Conservation (phyloP, 2,113 vertebrate species). For the Ia io region DNA sequence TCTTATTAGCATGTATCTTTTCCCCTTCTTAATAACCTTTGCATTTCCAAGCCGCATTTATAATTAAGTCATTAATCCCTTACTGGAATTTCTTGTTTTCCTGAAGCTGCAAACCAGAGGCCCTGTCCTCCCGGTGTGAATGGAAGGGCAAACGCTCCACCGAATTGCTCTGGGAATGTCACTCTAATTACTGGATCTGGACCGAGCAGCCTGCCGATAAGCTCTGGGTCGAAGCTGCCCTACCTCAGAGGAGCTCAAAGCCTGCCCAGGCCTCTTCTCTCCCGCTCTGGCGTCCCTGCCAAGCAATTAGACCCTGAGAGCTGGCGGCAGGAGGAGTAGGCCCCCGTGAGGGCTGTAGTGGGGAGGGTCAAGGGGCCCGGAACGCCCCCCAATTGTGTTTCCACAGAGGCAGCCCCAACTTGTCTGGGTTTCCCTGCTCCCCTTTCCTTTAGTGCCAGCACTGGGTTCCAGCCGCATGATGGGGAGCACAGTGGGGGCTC, state of each 20-base stretch:
- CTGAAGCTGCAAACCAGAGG: conserved; percentile 58
- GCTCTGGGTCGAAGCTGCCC: conserved; percentile 7
- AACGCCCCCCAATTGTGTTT: neutral
- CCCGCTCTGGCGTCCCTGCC: neutral
- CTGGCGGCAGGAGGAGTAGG: neutral
- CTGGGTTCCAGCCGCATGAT: neutral
- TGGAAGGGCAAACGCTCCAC: neutral
- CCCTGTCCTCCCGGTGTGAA: neutral
- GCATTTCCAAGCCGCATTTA: conserved; percentile 71
- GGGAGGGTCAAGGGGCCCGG: neutral
- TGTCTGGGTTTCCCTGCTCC: neutral
- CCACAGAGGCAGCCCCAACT: neutral
- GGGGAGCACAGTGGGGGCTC: neutral
- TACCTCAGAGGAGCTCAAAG: neutral
- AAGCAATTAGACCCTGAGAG: conserved; percentile 21
- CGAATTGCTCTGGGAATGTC: conserved; percentile 46
- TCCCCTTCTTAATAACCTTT: conserved; percentile 73
- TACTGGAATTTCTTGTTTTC: conserved; percentile 76
- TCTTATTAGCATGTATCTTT: conserved; percentile 76
- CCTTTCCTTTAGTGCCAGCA: neutral
- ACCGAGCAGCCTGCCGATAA: conserved; percentile 50
- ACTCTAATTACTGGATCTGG: conserved; percentile 46
- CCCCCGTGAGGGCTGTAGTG: too few relatives aligned
- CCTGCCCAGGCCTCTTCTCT: neutral
- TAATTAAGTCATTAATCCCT: conserved; percentile 78